A percentile compares a stretch with the other conserved stretches of the same genome.
phyloP scores from a whole-genome alignment of 2,888 invertebrate species.

The Leucoptera coffeella region DNA sequence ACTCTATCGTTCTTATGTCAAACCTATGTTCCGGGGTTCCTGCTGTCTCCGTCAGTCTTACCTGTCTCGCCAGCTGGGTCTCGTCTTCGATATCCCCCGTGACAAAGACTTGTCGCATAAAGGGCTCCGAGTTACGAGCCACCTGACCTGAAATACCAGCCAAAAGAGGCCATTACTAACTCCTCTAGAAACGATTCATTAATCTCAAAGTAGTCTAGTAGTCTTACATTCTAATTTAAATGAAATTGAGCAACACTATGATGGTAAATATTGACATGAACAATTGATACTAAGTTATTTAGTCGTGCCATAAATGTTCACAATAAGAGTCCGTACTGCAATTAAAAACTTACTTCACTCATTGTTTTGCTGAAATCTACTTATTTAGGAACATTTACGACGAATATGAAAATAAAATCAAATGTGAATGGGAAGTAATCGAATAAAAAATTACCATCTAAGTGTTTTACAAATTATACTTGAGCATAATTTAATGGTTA shows the following conservation, averaged over 20 bases:
- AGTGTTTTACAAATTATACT: conserved; percentile 6
- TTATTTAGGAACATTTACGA: too few relatives aligned
- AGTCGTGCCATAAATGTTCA: too few relatives aligned
- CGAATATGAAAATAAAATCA: too few relatives aligned
- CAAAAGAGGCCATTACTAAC: conserved; percentile 17
- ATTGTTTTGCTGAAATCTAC: too few relatives aligned
- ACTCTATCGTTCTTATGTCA: conserved; percentile 4
- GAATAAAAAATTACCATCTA: conserved; percentile 10
- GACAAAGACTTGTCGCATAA: conserved; percentile 91
- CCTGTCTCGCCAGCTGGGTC: conserved; percentile 60
- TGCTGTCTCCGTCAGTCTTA: conserved; percentile 19
- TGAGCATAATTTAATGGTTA: neutral
- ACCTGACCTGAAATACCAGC: conserved; percentile 61
- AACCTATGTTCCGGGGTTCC: conserved; percentile 3
- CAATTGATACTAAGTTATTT: too few relatives aligned
- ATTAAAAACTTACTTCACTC: too few relatives aligned
- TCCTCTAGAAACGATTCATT: too few relatives aligned
- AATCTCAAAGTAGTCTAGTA: too few relatives aligned
- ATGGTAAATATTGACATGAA: too few relatives aligned
- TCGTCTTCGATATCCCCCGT: conserved; percentile 59
- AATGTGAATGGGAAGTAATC: neutral
- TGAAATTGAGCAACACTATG: too few relatives aligned
- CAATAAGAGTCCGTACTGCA: too few relatives aligned
- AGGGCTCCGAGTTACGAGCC: conserved; percentile 90
- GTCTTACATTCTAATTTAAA: too few relatives aligned